phyloP scores from a whole-genome alignment of 2,113 vertebrate genomes.

The Pleuronectes platessa region DNA sequence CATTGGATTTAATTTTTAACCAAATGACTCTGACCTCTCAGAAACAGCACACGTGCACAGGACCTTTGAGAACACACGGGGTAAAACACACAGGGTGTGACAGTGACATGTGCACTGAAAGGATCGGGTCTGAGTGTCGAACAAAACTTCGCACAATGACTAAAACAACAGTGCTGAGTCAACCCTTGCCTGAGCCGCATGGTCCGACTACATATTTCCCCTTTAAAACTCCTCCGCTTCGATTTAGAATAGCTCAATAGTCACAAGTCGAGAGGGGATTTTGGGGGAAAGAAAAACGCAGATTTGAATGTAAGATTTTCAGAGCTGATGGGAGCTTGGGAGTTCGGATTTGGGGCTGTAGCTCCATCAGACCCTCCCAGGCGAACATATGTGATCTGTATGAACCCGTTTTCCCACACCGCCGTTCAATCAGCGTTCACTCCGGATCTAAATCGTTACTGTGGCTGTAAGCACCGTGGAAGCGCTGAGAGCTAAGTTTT shows the following conservation, averaged over 20 bases:
- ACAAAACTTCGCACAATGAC: constrained; percentile 21
- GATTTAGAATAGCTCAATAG: too few relatives aligned
- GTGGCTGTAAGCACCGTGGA: background rate
- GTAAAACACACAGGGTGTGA: background rate
- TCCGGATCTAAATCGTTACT: background rate
- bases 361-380: too few relatives aligned
- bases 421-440: background rate
- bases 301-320: too few relatives aligned
- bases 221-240: too few relatives aligned
- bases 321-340: background rate
- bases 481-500: constrained; percentile 4
- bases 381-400: too few relatives aligned
- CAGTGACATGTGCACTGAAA: background rate
- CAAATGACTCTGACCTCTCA: too few relatives aligned
- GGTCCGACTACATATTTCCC: too few relatives aligned
- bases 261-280: too few relatives aligned
- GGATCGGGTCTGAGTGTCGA: background rate
- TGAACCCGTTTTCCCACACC: background rate
- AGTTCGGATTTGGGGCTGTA: too few relatives aligned
- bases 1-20: too few relatives aligned
- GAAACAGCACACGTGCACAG: background rate
- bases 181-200: background rate
- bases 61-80: background rate
- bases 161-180: constrained; percentile 31
- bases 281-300: background rate